Evolutionary conservation across 2,888 invertebrate genomes (phyloP).

Genomic region (Cremastinae sp.): DNA sequence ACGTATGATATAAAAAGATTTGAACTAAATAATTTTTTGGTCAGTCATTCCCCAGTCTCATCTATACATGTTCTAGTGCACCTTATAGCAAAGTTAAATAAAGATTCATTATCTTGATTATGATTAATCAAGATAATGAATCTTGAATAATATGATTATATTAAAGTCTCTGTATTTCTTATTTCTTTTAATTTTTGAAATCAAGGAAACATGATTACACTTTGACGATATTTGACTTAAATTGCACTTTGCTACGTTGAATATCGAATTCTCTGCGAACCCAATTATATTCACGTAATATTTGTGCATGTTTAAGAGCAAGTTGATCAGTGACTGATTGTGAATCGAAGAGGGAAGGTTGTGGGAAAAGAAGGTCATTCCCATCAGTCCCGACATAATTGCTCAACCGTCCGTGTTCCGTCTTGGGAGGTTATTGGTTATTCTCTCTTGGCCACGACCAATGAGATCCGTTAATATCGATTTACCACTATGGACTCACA

Average conservation of each 20-base stretch:
- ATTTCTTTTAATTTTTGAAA: no score
- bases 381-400: slow-evolving; percentile 48
- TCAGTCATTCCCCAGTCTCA: no score
- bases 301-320: background rate
- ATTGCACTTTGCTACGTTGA: slow-evolving; percentile 4
- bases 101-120: no score
- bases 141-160: slow-evolving; percentile 26
- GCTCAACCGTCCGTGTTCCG: slow-evolving; percentile 29
- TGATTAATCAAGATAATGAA: no score
- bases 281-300: slow-evolving; percentile 30
- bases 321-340: background rate
- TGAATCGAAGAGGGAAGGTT: background rate
- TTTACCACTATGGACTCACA: no score
- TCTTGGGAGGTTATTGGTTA: slow-evolving; percentile 46
- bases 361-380: slow-evolving; percentile 19
- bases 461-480: slow-evolving; percentile 54
- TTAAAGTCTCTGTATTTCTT: slow-evolving; percentile 4
- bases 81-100: no score
- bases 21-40: no score
- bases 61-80: no score
- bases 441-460: slow-evolving; percentile 38
- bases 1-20: no score
- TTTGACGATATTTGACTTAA: background rate
- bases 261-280: slow-evolving; percentile 19
- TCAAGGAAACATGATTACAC: background rate